Percentiles rank a stretch among this genome's conserved stretches.
Conservation (phyloP, 2,113 vertebrate species). For the Steatornis caripensis region DNA sequence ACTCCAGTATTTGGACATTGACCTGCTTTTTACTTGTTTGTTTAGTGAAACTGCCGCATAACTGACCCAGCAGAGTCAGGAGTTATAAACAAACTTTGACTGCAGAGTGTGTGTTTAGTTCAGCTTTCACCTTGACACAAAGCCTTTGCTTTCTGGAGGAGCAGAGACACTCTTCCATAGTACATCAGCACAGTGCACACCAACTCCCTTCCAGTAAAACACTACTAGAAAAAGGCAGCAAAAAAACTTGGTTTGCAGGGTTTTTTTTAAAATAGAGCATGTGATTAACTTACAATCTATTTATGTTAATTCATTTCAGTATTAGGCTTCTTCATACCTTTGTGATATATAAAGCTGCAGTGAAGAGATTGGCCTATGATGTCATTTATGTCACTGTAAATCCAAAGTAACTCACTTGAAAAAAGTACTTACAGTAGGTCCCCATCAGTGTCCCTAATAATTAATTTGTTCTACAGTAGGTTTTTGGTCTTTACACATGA, state of each 20-base stretch:
- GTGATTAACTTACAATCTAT: not conserved
- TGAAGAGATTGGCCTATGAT: not conserved
- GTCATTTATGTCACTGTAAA: not conserved
- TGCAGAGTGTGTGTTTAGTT: not conserved
- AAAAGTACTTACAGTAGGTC: not conserved
- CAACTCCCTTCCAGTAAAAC: not conserved
- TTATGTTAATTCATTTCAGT: not conserved
- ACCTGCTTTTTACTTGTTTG: constrained; percentile 51
- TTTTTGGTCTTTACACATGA: not conserved
- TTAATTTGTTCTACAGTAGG: not conserved
- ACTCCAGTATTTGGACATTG: constrained; percentile 36
- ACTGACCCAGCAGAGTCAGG: constrained; percentile 3
- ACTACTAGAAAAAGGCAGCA: not conserved
- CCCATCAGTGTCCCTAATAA: not conserved
- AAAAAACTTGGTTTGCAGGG: not conserved
- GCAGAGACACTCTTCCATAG: not conserved
- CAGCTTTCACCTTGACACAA: constrained; percentile 26
- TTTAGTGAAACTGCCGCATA: constrained; percentile 34
- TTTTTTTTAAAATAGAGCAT: not conserved
- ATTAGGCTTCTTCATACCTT: not conserved
- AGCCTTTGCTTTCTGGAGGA: constrained; percentile 1
- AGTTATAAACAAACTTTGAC: constrained; percentile 5
- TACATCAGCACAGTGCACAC: not conserved
- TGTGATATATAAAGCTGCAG: not conserved
- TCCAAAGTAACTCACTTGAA: not conserved